Evolutionary conservation across 2,888 invertebrate genomes (phyloP).

Genomic region (Lycophotia porphyrea): DNA sequence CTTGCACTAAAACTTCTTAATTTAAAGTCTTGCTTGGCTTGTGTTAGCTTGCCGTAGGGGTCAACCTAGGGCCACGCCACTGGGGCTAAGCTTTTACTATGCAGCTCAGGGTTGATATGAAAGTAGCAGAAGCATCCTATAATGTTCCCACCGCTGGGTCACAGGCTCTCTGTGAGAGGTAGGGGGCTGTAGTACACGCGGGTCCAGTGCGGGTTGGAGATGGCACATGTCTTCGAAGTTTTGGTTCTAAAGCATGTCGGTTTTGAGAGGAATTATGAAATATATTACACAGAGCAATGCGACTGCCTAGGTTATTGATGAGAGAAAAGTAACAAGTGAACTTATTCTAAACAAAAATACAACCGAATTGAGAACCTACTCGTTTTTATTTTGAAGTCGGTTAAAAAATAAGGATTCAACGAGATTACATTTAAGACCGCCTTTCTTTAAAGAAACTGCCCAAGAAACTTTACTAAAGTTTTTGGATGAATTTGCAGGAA

Average conservation of each 20-base stretch:
- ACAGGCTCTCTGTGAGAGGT: background rate
- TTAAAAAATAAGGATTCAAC: background rate
- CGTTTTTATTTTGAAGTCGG: no score
- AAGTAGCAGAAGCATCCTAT: background rate
- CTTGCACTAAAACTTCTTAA: background rate
- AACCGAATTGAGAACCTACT: no score
- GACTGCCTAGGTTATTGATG: background rate
- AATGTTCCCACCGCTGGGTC: background rate
- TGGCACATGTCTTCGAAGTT: background rate
- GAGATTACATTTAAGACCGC: background rate
- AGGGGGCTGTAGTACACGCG: background rate
- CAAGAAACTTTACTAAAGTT: slow-evolving; percentile 18
- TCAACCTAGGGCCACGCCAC: no score
- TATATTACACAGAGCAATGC: background rate
- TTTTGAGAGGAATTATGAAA: background rate
- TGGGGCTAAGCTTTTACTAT: background rate
- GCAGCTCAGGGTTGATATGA: background rate
- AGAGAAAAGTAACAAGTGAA: background rate
- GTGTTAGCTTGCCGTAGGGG: no score
- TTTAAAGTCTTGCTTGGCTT: background rate
- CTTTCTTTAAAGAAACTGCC: background rate
- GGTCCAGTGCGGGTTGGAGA: background rate
- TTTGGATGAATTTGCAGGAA: slow-evolving; percentile 29
- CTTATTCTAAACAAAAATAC: background rate
- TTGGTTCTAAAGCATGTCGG: background rate